Percentiles rank a stretch among this genome's conserved stretches.
phyloP scores from a whole-genome alignment of 2,888 invertebrate genomes.

The Apotomis capreana region DNA sequence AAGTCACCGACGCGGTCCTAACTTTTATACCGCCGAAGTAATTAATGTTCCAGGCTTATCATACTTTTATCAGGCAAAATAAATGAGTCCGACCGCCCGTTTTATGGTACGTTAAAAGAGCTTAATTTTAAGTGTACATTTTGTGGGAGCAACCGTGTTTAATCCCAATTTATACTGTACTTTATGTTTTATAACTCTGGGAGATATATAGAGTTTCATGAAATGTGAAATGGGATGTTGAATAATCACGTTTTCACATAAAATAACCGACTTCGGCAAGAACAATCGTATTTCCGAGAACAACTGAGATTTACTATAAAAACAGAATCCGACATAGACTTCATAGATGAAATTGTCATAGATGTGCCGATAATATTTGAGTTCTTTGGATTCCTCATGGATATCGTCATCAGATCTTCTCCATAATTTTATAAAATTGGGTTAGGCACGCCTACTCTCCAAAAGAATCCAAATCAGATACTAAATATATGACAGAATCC shows the following conservation, averaged over 20 bases:
- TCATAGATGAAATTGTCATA: no score
- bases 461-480: no score
- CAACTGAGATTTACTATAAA: no score
- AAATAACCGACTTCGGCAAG: no score
- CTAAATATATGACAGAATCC: no score
- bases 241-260: not conserved
- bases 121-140: constrained; percentile 40
- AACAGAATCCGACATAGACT: no score
- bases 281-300: no score
- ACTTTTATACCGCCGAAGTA: constrained; percentile 37
- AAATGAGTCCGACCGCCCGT: constrained; percentile 37
- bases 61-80: constrained; percentile 42
- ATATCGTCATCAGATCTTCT: no score
- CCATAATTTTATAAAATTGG: no score
- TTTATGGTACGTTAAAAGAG: constrained; percentile 41
- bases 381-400: no score
- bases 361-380: no score
- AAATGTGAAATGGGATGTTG: constrained; percentile 6
- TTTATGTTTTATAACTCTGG: constrained; percentile 30
- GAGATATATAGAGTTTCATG: constrained; percentile 31
- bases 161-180: constrained; percentile 35
- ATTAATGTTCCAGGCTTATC: constrained; percentile 41
- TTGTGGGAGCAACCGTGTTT: constrained; percentile 38
- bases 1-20: constrained; percentile 20
- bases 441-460: no score